Percentiles rank a stretch among this genome's conserved stretches.
Evolutionary conservation across 2,797 vertebrate species (phyloP).

Genomic region (Lerista edwardsae): DNA sequence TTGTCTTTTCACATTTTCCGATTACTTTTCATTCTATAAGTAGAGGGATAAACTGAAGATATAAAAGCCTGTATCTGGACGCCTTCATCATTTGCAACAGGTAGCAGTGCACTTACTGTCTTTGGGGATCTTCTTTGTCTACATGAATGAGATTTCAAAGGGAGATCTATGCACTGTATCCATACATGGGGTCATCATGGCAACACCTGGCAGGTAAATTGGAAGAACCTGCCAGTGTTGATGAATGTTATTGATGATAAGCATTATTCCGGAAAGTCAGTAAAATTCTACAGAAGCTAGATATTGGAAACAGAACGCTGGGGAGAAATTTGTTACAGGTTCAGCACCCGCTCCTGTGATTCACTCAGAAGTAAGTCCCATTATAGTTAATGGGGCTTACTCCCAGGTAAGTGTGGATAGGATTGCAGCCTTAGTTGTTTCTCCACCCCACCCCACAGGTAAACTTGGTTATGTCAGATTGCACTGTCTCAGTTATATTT

Average conservation of each 20-base stretch:
- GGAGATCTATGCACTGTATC: neutral
- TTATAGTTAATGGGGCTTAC: too few species aligned
- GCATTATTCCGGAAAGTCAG: conserved; percentile 22
- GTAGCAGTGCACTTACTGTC: neutral
- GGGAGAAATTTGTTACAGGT: neutral
- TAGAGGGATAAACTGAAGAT: conserved; percentile 59
- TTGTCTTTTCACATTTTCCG: conserved; percentile 67
- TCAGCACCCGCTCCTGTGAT: too few species aligned
- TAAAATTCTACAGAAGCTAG: neutral
- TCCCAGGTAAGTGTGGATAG: too few species aligned
- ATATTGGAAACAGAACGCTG: neutral
- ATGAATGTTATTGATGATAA: conserved; percentile 39
- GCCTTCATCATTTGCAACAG: neutral
- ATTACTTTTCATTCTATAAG: conserved; percentile 65
- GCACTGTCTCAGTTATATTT: neutral
- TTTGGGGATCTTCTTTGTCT: neutral
- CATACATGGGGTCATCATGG: neutral
- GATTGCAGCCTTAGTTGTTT: neutral
- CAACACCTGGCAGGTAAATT: conserved; percentile 51
- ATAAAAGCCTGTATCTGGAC: neutral
- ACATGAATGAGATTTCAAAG: neutral
- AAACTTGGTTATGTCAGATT: neutral
- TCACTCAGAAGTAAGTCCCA: too few species aligned
- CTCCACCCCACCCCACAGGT: neutral
- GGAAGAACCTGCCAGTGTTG: conserved; percentile 7